Percentiles rank a stretch among this genome's conserved stretches.
Conservation (phyloP, 2,888 invertebrate species). For the Drosophila hamatofila region DNA sequence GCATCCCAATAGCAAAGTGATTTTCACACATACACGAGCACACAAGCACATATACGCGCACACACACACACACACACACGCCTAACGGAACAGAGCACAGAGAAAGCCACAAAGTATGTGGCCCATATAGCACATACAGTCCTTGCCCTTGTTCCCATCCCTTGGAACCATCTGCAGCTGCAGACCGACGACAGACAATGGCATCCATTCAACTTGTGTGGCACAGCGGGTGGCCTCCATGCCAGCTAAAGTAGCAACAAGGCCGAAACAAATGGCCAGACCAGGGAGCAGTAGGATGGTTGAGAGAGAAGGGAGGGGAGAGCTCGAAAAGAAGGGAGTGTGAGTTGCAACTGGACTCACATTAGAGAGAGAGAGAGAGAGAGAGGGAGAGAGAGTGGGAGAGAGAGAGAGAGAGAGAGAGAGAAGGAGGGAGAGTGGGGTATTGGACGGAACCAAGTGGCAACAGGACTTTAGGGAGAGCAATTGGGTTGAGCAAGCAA, state of each 20-base stretch:
- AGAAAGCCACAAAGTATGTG: constrained; percentile 36
- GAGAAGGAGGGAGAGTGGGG: background rate
- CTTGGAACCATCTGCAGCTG: constrained; percentile 30
- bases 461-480: constrained; percentile 11
- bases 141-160: constrained; percentile 13
- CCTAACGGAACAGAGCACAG: constrained; percentile 11
- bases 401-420: background rate
- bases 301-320: background rate
- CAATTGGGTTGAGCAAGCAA: constrained; percentile 1
- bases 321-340: background rate
- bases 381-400: background rate
- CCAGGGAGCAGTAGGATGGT: background rate
- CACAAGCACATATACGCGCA: background rate
- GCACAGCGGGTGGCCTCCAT: constrained; percentile 31
- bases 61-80: background rate
- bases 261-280: constrained; percentile 47
- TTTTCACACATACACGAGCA: constrained; percentile 8
- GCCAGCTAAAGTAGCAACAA: constrained; percentile 36
- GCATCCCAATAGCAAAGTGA: constrained; percentile 31
- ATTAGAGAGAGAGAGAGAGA: background rate
- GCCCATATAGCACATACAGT: constrained; percentile 11
- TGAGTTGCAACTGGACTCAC: constrained; percentile 4
- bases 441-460: background rate
- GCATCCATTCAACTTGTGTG: constrained; percentile 44
- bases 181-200: constrained; percentile 53